These are phyloP conservation scores for Macaria notata DNA, from an alignment of 2,888 invertebrate species.

Conservation along the genomic window DNA sequence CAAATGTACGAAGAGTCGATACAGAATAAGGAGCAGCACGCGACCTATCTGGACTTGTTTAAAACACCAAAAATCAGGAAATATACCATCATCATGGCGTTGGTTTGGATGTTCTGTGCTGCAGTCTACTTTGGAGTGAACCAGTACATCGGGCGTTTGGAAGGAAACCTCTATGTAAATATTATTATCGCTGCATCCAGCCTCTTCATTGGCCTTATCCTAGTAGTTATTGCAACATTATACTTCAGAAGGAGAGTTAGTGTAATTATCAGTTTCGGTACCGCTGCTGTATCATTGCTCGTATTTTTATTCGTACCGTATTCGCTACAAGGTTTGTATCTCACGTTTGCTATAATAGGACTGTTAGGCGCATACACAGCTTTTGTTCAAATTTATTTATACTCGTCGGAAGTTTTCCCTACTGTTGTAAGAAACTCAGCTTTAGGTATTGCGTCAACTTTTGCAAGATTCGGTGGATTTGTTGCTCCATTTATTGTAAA, in stretches of 20 bases:
- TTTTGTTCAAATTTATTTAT: conserved; percentile 86
- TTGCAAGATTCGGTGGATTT: conserved; percentile 86
- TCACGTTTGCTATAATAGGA: conserved; percentile 87
- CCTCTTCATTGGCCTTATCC: conserved; percentile 54
- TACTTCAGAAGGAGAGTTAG: conserved; percentile 59
- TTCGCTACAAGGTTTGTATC: conserved; percentile 64
- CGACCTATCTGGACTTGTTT: conserved; percentile 82
- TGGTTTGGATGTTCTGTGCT: conserved; percentile 90
- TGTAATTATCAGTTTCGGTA: conserved; percentile 53
- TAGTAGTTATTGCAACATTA: conserved; percentile 56
- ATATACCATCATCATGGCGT: conserved; percentile 85
- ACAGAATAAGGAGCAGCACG: conserved; percentile 46
- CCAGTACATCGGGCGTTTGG: conserved; percentile 89
- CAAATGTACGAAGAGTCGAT: conserved; percentile 44
- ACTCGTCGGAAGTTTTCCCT: conserved; percentile 90
- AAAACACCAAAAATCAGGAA: conserved; percentile 85
- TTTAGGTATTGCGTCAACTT: conserved; percentile 87
- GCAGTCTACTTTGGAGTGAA: conserved; percentile 92
- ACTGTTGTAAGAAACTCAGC: conserved; percentile 90
- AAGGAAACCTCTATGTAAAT: conserved; percentile 90
- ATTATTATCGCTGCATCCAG: conserved; percentile 86
- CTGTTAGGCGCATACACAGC: conserved; percentile 88
- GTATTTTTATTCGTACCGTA: conserved; percentile 62
- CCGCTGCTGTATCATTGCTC: conserved; percentile 57
- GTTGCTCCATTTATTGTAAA: conserved; percentile 86